phyloP scores from a whole-genome alignment of 2,797 vertebrate species.

The Scolopax bukidnonensis region DNA sequence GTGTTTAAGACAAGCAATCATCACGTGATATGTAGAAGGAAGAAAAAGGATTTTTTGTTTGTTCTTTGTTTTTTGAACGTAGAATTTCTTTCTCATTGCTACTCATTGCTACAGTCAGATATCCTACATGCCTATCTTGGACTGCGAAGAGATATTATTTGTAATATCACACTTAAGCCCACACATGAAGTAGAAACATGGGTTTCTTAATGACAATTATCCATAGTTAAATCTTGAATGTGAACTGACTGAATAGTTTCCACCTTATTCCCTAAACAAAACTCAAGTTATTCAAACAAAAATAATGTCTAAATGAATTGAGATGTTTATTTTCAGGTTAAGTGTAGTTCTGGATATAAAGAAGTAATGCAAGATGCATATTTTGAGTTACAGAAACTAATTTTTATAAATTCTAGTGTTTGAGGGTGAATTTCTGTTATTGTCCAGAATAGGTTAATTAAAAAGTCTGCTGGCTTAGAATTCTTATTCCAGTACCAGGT shows the following conservation, averaged over 20 bases:
- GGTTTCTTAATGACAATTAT: neutral
- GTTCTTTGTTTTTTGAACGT: neutral
- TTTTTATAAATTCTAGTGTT: neutral
- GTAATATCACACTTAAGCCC: neutral
- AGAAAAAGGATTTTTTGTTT: neutral
- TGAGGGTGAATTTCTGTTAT: neutral
- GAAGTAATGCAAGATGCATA: neutral
- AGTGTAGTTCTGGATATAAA: neutral
- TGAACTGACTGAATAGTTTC: neutral
- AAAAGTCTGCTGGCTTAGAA: neutral
- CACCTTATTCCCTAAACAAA: neutral
- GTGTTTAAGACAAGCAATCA: neutral
- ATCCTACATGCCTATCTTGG: neutral
- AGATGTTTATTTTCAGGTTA: neutral
- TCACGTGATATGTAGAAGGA: neutral
- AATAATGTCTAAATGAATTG: neutral
- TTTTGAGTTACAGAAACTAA: neutral
- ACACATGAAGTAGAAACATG: neutral
- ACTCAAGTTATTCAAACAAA: neutral
- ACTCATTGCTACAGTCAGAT: neutral
- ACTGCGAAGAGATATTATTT: neutral
- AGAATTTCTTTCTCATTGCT: neutral
- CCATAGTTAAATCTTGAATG: neutral
- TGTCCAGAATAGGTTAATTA: neutral
- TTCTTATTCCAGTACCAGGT: neutral